Base-by-base conservation (phyloP, 2,797 vertebrate species). In the Typhlichthys subterraneus region DNA sequence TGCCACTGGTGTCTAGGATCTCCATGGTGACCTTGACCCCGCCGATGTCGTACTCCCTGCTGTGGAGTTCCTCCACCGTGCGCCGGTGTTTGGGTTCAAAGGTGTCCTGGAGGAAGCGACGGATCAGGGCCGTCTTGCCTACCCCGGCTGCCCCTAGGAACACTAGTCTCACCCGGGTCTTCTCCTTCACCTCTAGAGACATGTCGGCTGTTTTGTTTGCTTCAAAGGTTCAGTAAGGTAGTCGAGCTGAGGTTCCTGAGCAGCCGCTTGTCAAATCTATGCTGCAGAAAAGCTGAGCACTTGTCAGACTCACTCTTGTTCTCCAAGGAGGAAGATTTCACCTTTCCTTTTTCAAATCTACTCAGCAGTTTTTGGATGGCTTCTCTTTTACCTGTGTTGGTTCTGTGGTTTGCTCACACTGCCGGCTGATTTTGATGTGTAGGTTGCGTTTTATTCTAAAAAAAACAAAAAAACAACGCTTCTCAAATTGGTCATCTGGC, bases 1-100 rank as follows among this genome's bases (percentile, higher is more conserved):
- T 97, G 46, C 96, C 95, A 0, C 95, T 96, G 73, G 95, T 96
- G 91, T 97, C 96, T 85, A 97, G 87, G 82, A 97, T 95, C 79
- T 97, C 94, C 53, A 97, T 83, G 4, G 87, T 95, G 72, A 97
- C 82, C 59, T 92, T 94, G 51, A 90, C 78, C 54, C 95, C 95
- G 0, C 91, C 89, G n/a, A 95, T 90, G 80, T 95, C 91, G 0
- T 95, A 96, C 83, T 96, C 95, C 73, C 90, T 92, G 88, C 91
- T 94, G 90, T 96, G 94, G 72, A 96, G 82, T 91, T 97, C 94
- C 79, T 96, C 95, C 80, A 96, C 95, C 0, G 94, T 95, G 79
- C 93, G 93, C 58, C 91, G 87, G 82, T 97, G 94, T 77, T 97
- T 96, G 71, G 94, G 73, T 73, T 97, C 95, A 0, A 97, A 97